Conservation (phyloP, 1,140 invertebrate species). For the Galleria mellonella region DNA sequence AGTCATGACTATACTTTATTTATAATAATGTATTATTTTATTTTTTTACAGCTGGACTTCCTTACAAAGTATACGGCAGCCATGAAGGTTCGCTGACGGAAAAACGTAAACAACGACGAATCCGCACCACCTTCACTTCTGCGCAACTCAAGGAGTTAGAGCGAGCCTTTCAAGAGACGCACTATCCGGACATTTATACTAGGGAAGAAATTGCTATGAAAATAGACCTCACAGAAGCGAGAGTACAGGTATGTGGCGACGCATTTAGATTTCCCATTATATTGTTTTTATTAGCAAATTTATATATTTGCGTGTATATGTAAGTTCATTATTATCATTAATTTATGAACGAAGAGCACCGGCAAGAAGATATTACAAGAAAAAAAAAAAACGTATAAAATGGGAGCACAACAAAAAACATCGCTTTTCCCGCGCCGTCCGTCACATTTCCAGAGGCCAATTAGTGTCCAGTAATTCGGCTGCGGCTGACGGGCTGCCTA, state of each 20-base stretch:
- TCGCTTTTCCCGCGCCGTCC: slow-evolving; percentile 42
- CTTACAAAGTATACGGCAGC: slow-evolving; percentile 91
- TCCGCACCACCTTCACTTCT: slow-evolving; percentile 97
- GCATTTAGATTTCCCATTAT: slow-evolving; percentile 2
- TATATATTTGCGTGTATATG: neutral
- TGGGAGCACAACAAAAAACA: slow-evolving; percentile 16
- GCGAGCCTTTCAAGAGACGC: slow-evolving; percentile 96
- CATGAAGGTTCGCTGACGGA: slow-evolving; percentile 89
- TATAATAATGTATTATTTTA: too few species aligned
- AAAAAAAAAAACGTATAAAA: neutral
- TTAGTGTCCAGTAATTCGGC: slow-evolving; percentile 68
- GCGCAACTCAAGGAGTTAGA: slow-evolving; percentile 97
- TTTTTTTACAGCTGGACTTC: slow-evolving; percentile 81
- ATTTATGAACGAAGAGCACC: too few species aligned
- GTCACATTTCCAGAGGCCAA: slow-evolving; percentile 67
- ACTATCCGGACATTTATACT: slow-evolving; percentile 99
- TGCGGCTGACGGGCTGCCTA: slow-evolving; percentile 48
- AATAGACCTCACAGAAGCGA: slow-evolving; percentile 97
- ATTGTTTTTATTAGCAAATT: neutral
- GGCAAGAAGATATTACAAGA: neutral
- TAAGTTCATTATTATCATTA: neutral
- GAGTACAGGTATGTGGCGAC: slow-evolving; percentile 90
- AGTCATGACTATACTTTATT: too few species aligned
- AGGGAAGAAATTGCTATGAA: slow-evolving; percentile 98
- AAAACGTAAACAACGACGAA: slow-evolving; percentile 93